Percentiles rank a stretch among this genome's conserved stretches.
Conservation (phyloP, 2,113 vertebrate genomes). For the Leptodactylus fuscus region DNA sequence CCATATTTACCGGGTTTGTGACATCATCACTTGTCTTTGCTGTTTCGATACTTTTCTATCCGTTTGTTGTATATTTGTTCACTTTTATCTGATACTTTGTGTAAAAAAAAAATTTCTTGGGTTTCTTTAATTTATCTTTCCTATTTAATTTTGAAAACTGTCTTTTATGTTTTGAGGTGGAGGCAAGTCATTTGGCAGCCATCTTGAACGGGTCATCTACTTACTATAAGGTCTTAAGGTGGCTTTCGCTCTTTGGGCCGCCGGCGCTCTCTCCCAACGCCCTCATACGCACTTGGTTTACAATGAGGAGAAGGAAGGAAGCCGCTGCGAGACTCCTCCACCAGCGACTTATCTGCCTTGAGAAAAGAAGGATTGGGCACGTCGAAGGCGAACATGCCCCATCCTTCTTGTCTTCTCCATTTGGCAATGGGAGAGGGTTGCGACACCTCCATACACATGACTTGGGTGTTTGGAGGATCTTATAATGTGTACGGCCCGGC, state of each 20-base stretch:
- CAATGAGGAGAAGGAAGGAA: no score
- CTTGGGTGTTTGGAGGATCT: no score
- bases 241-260: no score
- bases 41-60: slow-evolving; percentile 6
- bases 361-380: no score
- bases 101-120: not conserved
- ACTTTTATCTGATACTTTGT: slow-evolving; percentile 28
- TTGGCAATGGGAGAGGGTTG: no score
- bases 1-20: not conserved
- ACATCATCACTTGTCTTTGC: slow-evolving; percentile 27
- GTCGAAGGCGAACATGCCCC: no score
- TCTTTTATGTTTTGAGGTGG: not conserved
- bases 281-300: no score
- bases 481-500: not conserved
- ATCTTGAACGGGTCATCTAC: not conserved
- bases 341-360: no score
- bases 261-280: no score
- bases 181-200: slow-evolving; percentile 7
- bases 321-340: no score
- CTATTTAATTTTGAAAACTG: slow-evolving; percentile 23
- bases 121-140: slow-evolving; percentile 32
- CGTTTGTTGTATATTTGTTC: slow-evolving; percentile 15
- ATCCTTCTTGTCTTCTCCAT: no score
- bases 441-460: no score
- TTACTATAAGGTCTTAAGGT: not conserved